Evolutionary conservation across 2,888 invertebrate species (phyloP), one percentile per base, ranked within the genome.

Genomic region (Cremastobaeus sp.): DNA sequence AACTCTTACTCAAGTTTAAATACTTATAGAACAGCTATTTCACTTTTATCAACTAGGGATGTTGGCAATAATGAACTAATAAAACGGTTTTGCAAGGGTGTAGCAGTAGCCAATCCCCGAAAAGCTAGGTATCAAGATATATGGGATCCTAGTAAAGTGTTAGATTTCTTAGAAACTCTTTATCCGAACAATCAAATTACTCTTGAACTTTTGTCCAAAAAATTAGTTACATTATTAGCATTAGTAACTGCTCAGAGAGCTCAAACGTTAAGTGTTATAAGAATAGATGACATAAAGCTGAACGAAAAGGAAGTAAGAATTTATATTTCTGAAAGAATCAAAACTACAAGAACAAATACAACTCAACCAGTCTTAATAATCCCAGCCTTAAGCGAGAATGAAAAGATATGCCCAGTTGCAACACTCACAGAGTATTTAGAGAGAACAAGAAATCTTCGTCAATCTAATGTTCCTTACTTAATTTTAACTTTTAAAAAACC

Each of bases 111-210:
- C 14, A 74, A 62, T 47, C 66, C 76, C 3, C 28, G 48, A 3
- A 68, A 30, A 45, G 76, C 79, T 1, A 78, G 69, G 50, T 81
- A 84, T 54, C 68, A 81, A 15, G 32, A 34, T 5, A 81, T 75
- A 0, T 84, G 83, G 83, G 78, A 85, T 50, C 81, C 82, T 2
- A 41, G 47, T 25, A 34, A 43, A 11, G 60, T 60, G 3, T 20
- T 70, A 1, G 12, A 21, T 0, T 37, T 55, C 11, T 55, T 70
- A n/a, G 39, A 43, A 9, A 9, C 35, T 1, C 14, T 9, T 5
- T 6, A 2, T 5, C 25, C 32, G 1, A 48, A 59, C 25, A 32
- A 47, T n/a, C n/a, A n/a, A n/a, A n/a, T n/a, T n/a, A 37, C 12
- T 14, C 37, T 37, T 37, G 37, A 48, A 12, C 28, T 47, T 5